phyloP scores from a whole-genome alignment of 2,797 vertebrate genomes.

The Eutrigla gurnardus region DNA sequence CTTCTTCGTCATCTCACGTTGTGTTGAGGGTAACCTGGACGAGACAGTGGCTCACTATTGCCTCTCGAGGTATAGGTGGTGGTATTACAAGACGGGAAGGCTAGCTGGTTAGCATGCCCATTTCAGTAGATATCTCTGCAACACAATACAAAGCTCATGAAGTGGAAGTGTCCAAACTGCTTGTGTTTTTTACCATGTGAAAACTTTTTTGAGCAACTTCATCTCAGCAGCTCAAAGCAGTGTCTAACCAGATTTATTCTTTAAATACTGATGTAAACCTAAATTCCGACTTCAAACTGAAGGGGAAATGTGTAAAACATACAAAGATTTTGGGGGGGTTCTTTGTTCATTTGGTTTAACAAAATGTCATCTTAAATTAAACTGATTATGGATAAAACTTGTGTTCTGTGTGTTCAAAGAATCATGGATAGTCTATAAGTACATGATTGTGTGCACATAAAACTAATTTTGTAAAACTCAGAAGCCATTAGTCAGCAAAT shows the following conservation, averaged over 20 bases:
- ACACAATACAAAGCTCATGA: neutral
- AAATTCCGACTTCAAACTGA: neutral
- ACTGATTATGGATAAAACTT: neutral
- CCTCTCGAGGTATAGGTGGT: too few relatives aligned
- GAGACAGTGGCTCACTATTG: too few relatives aligned
- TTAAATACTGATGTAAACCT: constrained; percentile 1
- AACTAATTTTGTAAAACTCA: constrained; percentile 1
- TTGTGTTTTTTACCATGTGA: neutral
- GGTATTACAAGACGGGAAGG: too few relatives aligned
- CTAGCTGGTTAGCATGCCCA: neutral
- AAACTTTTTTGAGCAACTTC: neutral
- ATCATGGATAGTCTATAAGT: neutral
- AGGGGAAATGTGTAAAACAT: neutral
- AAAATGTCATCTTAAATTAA: constrained; percentile 4
- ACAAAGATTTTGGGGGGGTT: neutral
- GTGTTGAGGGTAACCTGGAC: too few relatives aligned
- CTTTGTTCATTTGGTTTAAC: neutral
- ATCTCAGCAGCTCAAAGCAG: neutral
- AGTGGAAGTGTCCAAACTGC: neutral
- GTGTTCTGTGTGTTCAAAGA: neutral
- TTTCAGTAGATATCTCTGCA: too few relatives aligned
- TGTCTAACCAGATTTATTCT: neutral
- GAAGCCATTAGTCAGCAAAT: constrained; percentile 40
- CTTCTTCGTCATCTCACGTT: too few relatives aligned
- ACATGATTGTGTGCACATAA: neutral